Percentiles rank a stretch among this genome's conserved stretches.
These are phyloP conservation scores for Tragelaphus scriptus DNA, from an alignment of 2,113 vertebrate genomes.

Conservation along the genomic window DNA sequence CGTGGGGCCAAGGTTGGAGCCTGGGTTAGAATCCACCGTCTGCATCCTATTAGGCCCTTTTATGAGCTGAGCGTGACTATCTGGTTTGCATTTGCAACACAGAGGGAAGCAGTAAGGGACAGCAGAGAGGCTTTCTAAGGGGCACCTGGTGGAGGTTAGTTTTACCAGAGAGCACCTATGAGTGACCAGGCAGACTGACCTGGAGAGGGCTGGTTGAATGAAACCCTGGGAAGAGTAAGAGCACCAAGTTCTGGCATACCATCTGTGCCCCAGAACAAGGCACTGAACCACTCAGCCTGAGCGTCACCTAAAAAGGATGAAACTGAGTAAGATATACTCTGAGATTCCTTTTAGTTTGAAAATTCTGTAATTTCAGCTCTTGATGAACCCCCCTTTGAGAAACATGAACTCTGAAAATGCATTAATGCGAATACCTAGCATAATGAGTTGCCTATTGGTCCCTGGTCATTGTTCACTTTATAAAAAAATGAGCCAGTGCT, in stretches of 20 bases:
- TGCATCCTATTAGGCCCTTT: slow-evolving; percentile 20
- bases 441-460: neutral
- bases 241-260: neutral
- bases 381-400: neutral
- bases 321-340: neutral
- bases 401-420: neutral
- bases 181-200: neutral
- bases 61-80: slow-evolving; percentile 38
- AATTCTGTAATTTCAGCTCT: neutral
- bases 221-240: neutral
- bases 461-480: neutral
- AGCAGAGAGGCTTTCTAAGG: neutral
- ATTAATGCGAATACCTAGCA: neutral
- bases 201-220: neutral
- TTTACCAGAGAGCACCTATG: neutral
- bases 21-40: neutral
- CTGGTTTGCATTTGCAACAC: slow-evolving; percentile 41
- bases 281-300: neutral
- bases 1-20: neutral
- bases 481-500: neutral
- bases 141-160: neutral
- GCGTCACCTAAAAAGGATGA: neutral
- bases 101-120: neutral
- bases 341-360: neutral
- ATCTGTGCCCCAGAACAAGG: neutral